These are phyloP conservation scores for Triplophysa yarkandensis DNA, from an alignment of 2,797 vertebrate genomes.

Conservation along the genomic window DNA sequence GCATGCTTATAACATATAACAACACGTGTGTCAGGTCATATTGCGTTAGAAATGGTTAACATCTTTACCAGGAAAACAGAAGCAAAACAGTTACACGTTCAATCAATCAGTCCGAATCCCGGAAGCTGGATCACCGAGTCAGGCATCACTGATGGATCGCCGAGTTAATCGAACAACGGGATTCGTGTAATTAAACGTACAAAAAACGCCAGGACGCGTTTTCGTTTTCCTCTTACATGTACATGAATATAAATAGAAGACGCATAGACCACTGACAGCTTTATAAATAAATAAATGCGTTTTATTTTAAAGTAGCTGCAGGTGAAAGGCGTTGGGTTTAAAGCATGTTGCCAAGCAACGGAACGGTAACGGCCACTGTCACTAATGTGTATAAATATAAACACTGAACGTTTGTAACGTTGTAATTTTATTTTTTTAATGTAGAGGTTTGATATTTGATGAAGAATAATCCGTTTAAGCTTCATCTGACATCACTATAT, in stretches of 20 bases:
- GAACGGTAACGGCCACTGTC: background rate
- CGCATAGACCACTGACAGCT: background rate
- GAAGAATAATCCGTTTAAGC: background rate
- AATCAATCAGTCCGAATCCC: constrained; percentile 27
- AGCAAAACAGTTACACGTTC: constrained; percentile 4
- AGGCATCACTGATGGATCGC: constrained; percentile 40
- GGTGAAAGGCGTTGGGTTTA: background rate
- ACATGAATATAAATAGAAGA: background rate
- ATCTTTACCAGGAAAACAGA: constrained; percentile 21
- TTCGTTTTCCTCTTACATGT: too few species aligned
- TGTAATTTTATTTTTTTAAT: background rate
- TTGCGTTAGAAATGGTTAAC: background rate
- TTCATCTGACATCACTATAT: background rate
- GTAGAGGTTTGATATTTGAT: background rate
- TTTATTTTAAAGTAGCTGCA: background rate
- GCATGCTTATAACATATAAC: background rate
- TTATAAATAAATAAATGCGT: background rate
- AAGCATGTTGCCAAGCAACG: constrained; percentile 34
- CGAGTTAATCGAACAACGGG: background rate
- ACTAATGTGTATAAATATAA: background rate
- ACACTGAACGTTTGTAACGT: background rate
- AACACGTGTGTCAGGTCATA: background rate
- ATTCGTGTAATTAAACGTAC: background rate
- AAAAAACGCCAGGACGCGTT: background rate
- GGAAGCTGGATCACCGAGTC: constrained; percentile 26